Evolutionary conservation across 2,888 invertebrate species (phyloP).

Genomic region (Dicycla oo): DNA sequence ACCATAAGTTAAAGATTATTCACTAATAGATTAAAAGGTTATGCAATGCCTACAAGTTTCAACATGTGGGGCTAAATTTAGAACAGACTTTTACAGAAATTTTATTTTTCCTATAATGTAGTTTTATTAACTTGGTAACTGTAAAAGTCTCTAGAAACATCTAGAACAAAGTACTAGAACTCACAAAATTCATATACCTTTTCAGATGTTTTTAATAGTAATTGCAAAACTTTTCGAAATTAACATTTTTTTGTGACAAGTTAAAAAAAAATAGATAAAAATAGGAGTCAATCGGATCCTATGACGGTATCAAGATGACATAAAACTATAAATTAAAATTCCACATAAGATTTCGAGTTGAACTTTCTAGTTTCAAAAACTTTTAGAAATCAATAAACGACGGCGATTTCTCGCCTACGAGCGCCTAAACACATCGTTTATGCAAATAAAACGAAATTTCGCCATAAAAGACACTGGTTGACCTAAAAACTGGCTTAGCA

Average conservation of each 20-base stretch:
- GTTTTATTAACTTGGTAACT: neutral
- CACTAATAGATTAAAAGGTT: slow-evolving; percentile 20
- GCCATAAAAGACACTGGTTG: slow-evolving; percentile 82
- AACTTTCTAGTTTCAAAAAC: slow-evolving; percentile 52
- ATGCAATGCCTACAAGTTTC: slow-evolving; percentile 43
- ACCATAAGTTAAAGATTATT: slow-evolving; percentile 27
- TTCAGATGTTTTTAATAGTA: neutral
- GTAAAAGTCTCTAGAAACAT: slow-evolving; percentile 22
- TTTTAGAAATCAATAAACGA: slow-evolving; percentile 29
- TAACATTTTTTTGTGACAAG: neutral
- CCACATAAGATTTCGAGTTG: neutral
- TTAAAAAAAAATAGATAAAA: neutral
- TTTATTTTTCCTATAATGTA: neutral
- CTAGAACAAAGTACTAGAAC: slow-evolving; percentile 19
- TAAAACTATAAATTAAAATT: slow-evolving; percentile 21
- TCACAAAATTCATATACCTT: too few relatives aligned
- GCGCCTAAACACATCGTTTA: slow-evolving; percentile 61
- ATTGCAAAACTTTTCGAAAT: neutral
- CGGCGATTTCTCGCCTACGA: slow-evolving; percentile 58
- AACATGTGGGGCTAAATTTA: slow-evolving; percentile 50
- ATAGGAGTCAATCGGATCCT: neutral
- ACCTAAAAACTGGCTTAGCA: slow-evolving; percentile 79
- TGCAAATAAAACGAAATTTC: slow-evolving; percentile 78
- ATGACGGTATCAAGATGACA: slow-evolving; percentile 23
- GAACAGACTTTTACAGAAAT: slow-evolving; percentile 1